Conservation (phyloP, 2,113 vertebrate genomes). For the Pygathrix nemaeus region DNA sequence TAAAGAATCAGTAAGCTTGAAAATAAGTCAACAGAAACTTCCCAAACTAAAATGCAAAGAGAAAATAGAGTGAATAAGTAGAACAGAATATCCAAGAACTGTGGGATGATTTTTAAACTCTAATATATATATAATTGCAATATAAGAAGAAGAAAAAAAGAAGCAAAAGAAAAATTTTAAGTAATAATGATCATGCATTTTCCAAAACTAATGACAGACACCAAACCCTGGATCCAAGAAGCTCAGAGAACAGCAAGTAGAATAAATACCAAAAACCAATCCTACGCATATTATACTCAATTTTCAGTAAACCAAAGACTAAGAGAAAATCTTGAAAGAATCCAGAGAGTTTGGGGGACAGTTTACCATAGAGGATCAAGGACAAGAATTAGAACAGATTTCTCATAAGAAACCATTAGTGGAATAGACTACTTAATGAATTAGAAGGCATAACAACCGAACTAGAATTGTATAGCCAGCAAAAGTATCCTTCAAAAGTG, state of each 20-base stretch:
- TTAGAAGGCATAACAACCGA: background rate
- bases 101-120: background rate
- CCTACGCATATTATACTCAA: background rate
- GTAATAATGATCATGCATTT: background rate
- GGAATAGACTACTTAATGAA: background rate
- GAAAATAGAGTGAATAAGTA: background rate
- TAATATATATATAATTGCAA: background rate
- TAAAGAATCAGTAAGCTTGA: background rate
- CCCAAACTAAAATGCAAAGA: background rate
- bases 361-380: background rate
- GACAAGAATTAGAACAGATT: background rate
- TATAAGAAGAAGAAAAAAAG: background rate
- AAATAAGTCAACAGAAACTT: background rate
- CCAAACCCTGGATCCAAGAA: background rate
- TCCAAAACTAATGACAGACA: background rate
- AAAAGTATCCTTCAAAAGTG: background rate
- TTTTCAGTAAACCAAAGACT: background rate
- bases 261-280: background rate
- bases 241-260: background rate
- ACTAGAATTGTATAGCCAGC: background rate
- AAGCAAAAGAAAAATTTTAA: background rate
- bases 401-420: background rate
- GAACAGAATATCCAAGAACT: background rate
- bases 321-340: background rate
- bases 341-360: background rate